Conservation (phyloP, 1,140 invertebrate species). For the Hypothenemus hampei region DNA sequence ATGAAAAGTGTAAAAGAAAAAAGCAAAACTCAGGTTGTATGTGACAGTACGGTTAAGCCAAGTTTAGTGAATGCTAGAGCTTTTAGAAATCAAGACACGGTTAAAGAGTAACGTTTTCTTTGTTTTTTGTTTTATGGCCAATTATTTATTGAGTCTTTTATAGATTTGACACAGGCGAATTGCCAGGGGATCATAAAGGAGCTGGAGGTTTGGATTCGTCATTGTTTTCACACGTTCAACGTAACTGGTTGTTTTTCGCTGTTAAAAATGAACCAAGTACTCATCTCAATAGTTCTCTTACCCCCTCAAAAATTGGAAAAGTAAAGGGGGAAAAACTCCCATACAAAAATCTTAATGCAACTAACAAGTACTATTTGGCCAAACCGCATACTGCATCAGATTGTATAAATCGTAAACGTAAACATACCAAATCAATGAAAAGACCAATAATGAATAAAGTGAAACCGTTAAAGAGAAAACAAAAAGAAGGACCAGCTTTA, state of each 20-base stretch:
- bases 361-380: too few species aligned
- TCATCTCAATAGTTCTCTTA: not conserved
- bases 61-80: constrained; percentile 45
- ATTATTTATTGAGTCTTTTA: constrained; percentile 4
- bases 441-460: too few species aligned
- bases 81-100: constrained; percentile 47
- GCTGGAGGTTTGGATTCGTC: constrained; percentile 69
- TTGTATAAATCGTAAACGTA: too few species aligned
- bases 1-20: constrained; percentile 44
- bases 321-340: too few species aligned
- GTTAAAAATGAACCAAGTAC: not conserved
- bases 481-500: too few species aligned
- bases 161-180: constrained; percentile 51
- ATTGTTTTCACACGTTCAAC: constrained; percentile 62
- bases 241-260: constrained; percentile 57
- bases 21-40: not conserved
- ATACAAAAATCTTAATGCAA: too few species aligned
- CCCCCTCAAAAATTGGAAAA: constrained; percentile 5
- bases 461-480: too few species aligned
- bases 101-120: constrained; percentile 30
- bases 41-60: constrained; percentile 48
- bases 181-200: constrained; percentile 68
- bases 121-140: constrained; percentile 1
- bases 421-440: too few species aligned
- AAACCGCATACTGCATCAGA: too few species aligned